Conservation (phyloP, 64 coral and sea anemone genomes). For the Acropora yongei region DNA sequence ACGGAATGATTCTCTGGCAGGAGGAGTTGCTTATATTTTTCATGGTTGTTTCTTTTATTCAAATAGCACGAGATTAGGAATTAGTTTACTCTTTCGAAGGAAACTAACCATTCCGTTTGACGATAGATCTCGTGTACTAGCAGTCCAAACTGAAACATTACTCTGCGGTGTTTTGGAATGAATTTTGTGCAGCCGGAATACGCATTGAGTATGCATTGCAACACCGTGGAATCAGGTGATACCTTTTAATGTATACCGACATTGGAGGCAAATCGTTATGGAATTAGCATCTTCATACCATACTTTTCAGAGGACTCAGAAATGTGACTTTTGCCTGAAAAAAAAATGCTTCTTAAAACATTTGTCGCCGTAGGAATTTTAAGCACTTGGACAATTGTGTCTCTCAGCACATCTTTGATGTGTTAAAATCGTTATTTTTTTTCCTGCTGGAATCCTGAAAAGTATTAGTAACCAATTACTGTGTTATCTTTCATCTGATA, state of each 20-base stretch:
- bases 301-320: neutral
- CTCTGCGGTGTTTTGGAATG: too few species aligned
- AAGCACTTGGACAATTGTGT: neutral
- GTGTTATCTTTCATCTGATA: constrained; percentile 20
- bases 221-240: too few species aligned
- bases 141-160: too few species aligned
- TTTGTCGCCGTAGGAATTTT: neutral
- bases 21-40: too few species aligned
- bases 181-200: too few species aligned
- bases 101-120: too few species aligned
- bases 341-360: neutral
- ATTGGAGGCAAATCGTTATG: neutral
- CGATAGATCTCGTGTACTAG: too few species aligned
- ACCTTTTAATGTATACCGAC: neutral
- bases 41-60: too few species aligned
- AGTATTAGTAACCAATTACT: constrained; percentile 7
- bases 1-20: too few species aligned
- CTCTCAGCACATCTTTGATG: constrained; percentile 29
- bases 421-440: neutral
- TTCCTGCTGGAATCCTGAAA: neutral
- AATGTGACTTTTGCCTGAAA: neutral
- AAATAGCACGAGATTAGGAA: too few species aligned
- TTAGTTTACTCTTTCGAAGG: too few species aligned
- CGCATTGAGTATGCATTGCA: too few species aligned
- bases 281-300: neutral